These are phyloP conservation scores for Syrphus vitripennis DNA, from an alignment of 2,888 invertebrate genomes.

Conservation along the genomic window DNA sequence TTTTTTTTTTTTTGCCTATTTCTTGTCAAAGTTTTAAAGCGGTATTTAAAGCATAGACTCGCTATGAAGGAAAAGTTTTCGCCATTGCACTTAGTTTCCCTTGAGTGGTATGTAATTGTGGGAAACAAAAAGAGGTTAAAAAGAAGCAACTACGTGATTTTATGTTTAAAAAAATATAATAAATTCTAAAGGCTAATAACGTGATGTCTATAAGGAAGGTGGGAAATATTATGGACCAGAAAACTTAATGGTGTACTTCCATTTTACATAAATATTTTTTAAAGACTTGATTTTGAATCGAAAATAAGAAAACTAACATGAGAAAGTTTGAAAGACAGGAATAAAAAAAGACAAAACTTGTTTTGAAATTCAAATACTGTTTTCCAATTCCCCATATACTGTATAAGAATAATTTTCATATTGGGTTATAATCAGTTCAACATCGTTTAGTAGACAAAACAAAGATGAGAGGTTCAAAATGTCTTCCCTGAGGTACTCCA, in stretches of 20 bases:
- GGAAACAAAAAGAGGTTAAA: not conserved
- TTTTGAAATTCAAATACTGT: too few species aligned
- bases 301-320: not conserved
- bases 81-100: not conserved
- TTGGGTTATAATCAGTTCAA: too few species aligned
- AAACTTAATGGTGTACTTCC: not conserved
- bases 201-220: not conserved
- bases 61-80: not conserved
- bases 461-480: too few species aligned
- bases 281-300: not conserved
- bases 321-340: not conserved
- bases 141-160: slow-evolving; percentile 12
- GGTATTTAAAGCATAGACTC: not conserved
- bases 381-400: too few species aligned
- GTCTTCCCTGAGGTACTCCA: too few species aligned
- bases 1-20: not conserved
- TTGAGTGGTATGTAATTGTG: not conserved
- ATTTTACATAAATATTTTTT: not conserved
- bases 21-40: not conserved
- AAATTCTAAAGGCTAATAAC: not conserved
- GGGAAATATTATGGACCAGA: not conserved
- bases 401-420: too few species aligned
- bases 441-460: too few species aligned
- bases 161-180: not conserved
- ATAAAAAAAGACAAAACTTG: not conserved